These are phyloP conservation scores for Andrena bicolor DNA, from an alignment of 2,888 invertebrate species.

Conservation along the genomic window DNA sequence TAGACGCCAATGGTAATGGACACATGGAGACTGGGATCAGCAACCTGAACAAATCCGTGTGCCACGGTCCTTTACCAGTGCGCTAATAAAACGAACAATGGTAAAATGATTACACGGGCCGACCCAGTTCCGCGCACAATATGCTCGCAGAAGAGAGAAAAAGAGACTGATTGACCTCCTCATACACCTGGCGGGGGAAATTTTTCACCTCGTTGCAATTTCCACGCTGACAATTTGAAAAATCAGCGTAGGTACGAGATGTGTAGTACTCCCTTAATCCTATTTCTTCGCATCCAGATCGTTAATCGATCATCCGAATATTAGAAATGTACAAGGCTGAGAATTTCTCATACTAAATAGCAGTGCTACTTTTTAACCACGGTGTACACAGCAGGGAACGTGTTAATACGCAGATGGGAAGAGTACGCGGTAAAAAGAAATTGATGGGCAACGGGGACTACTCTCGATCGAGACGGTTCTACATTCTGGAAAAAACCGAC, in stretches of 20 bases:
- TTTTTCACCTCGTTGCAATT: neutral
- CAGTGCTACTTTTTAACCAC: too few relatives aligned
- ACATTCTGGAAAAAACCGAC: constrained; percentile 8
- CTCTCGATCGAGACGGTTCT: neutral
- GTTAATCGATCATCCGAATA: too few relatives aligned
- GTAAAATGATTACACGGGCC: constrained; percentile 20
- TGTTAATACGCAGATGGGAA: neutral
- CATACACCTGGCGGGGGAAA: neutral
- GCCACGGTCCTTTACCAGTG: constrained; percentile 17
- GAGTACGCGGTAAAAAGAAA: neutral
- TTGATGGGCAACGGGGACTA: neutral
- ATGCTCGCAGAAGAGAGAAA: neutral
- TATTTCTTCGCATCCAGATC: too few relatives aligned
- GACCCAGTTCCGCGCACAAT: constrained; percentile 23
- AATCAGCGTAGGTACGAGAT: too few relatives aligned
- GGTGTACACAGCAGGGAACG: neutral
- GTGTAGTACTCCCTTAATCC: too few relatives aligned
- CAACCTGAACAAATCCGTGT: constrained; percentile 37
- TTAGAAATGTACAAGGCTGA: too few relatives aligned
- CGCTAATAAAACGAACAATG: constrained; percentile 39
- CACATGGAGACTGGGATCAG: constrained; percentile 35
- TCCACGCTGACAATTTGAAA: too few relatives aligned
- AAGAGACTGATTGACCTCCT: neutral
- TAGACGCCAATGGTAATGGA: constrained; percentile 61
- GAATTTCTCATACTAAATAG: too few relatives aligned